Percentiles rank a stretch among this genome's conserved stretches.
phyloP scores from a whole-genome alignment of 2,797 vertebrate species.

The Rhodeus uyekii region DNA sequence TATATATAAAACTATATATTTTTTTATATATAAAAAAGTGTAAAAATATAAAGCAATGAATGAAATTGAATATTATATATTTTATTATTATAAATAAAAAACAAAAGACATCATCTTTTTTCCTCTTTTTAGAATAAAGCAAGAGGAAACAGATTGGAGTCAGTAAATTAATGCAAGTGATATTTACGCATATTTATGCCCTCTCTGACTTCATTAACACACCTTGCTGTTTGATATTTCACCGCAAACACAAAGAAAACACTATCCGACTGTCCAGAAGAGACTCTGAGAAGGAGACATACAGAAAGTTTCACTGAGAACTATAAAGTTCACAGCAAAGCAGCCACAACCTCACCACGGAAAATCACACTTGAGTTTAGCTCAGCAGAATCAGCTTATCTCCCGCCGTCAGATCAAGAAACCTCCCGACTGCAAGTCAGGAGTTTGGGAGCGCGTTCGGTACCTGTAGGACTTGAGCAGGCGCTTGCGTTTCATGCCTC shows the following conservation, averaged over 20 bases:
- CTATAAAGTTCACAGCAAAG: background rate
- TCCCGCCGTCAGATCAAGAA: background rate
- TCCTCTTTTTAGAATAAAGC: too few relatives aligned
- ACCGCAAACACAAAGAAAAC: background rate
- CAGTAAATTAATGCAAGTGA: background rate
- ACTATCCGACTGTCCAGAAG: background rate
- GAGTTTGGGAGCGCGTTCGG: background rate
- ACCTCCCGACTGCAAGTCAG: background rate
- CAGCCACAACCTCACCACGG: background rate
- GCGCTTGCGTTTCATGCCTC: constrained; percentile 55
- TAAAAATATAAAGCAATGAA: background rate
- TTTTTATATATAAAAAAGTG: background rate
- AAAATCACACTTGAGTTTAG: background rate
- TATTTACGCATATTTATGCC: background rate
- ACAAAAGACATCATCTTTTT: too few relatives aligned
- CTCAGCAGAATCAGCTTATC: background rate
- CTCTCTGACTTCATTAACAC: too few relatives aligned
- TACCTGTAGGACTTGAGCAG: constrained; percentile 59
- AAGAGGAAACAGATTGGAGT: background rate
- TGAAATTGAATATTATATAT: background rate
- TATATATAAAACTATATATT: background rate
- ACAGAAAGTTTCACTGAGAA: background rate
- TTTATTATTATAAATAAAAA: background rate
- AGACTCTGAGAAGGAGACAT: background rate
- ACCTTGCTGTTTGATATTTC: background rate